These are phyloP conservation scores for Drosophila arawakana DNA, from an alignment of 1,140 invertebrate species.

Conservation along the genomic window DNA sequence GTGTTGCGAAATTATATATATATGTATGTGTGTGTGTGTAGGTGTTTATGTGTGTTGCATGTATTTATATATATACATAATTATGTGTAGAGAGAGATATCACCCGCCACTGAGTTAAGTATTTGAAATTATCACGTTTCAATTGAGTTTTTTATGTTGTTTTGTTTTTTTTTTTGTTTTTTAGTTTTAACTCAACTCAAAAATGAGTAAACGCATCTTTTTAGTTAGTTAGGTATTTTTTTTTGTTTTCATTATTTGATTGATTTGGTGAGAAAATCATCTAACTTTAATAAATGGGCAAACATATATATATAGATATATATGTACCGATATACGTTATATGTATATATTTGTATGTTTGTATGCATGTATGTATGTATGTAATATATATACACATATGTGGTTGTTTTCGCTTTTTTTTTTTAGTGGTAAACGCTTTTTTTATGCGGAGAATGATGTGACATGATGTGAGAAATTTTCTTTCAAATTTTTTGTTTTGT, in stretches of 20 bases:
- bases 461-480: no score
- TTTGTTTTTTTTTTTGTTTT: not conserved
- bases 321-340: constrained; percentile 64
- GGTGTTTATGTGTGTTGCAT: constrained; percentile 20
- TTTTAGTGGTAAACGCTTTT: constrained; percentile 47
- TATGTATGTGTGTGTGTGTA: constrained; percentile 5
- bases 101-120: constrained; percentile 80
- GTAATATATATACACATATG: constrained; percentile 30
- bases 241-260: constrained; percentile 11
- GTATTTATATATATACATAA: constrained; percentile 26
- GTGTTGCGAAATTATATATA: constrained; percentile 11
- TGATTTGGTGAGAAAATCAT: constrained; percentile 58
- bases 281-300: constrained; percentile 78
- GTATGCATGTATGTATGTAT: not conserved
- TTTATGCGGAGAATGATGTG: not conserved
- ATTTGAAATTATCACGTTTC: constrained; percentile 75
- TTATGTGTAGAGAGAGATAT: constrained; percentile 56
- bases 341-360: constrained; percentile 23
- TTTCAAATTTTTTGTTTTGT: constrained; percentile 7
- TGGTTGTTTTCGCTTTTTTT: constrained; percentile 21
- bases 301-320: constrained; percentile 6
- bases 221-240: constrained; percentile 50
- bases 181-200: constrained; percentile 45
- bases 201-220: constrained; percentile 66
- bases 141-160: constrained; percentile 36